Conservation (phyloP, 2,113 vertebrate species). For the Passer montanus region DNA sequence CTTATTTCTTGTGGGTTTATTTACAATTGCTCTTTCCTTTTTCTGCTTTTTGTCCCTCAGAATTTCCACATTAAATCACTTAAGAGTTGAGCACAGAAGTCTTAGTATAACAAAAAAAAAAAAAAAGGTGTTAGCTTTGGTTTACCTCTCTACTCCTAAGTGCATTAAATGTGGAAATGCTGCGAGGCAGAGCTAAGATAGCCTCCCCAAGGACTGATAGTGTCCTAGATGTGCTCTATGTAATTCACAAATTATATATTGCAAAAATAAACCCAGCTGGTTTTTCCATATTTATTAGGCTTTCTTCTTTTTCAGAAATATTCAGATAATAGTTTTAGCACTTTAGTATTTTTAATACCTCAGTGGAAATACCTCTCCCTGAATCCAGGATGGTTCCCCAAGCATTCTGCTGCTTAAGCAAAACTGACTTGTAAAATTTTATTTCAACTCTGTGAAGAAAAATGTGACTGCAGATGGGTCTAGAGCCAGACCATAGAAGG, state of each 20-base stretch:
- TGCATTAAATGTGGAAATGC: not conserved
- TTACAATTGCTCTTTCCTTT: not conserved
- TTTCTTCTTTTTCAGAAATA: not conserved
- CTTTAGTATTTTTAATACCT: not conserved
- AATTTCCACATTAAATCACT: not conserved
- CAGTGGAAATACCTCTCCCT: not conserved
- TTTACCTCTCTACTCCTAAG: not conserved
- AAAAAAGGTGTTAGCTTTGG: not conserved
- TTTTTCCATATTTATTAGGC: not conserved
- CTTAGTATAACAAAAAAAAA: not conserved
- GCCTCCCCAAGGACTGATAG: not conserved
- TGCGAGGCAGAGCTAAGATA: not conserved
- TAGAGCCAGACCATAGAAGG: not conserved
- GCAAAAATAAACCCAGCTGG: not conserved
- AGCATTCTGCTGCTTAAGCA: not conserved
- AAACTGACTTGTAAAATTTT: conserved; percentile 10
- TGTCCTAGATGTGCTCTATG: not conserved
- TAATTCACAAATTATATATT: not conserved
- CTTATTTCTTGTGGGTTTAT: not conserved
- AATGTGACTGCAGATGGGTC: not conserved
- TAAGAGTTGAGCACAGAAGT: not conserved
- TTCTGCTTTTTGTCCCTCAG: not conserved
- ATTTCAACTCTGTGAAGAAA: not conserved
- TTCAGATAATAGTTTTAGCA: not conserved
- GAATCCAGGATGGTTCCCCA: not conserved